Conservation (phyloP, 2,113 vertebrate species). For the Sula dactylatra region DNA sequence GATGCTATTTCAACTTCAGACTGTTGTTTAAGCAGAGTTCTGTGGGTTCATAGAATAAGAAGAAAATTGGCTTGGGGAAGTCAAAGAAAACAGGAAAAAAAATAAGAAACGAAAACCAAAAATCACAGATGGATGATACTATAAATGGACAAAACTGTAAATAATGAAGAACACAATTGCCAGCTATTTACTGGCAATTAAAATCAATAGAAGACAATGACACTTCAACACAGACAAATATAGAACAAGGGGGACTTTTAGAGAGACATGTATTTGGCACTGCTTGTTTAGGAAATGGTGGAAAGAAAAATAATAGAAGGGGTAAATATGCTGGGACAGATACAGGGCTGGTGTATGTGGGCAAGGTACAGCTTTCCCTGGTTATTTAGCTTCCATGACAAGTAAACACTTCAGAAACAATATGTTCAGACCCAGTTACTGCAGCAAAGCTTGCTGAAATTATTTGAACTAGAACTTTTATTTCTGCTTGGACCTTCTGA, state of each 20-base stretch:
- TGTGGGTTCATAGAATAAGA: background rate
- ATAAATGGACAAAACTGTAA: slow-evolving; percentile 29
- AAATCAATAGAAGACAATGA: slow-evolving; percentile 21
- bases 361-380: background rate
- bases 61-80: background rate
- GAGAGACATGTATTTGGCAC: background rate
- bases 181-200: slow-evolving; percentile 14
- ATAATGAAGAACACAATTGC: background rate
- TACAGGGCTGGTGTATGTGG: background rate
- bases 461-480: background rate
- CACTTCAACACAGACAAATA: background rate
- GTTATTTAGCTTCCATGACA: background rate
- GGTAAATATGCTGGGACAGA: background rate
- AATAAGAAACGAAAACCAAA: slow-evolving; percentile 11
- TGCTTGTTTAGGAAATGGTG: background rate
- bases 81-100: background rate
- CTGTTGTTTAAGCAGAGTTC: background rate
- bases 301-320: background rate
- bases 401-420: background rate
- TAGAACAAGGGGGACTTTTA: background rate
- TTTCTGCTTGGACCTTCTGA: background rate
- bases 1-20: background rate
- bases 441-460: background rate
- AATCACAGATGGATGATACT: slow-evolving; percentile 13
- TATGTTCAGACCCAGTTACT: background rate